Evolutionary conservation across 2,888 invertebrate species (phyloP), one percentile per base, ranked within the genome.

Genomic region (Tanytarsus gracilentus): DNA sequence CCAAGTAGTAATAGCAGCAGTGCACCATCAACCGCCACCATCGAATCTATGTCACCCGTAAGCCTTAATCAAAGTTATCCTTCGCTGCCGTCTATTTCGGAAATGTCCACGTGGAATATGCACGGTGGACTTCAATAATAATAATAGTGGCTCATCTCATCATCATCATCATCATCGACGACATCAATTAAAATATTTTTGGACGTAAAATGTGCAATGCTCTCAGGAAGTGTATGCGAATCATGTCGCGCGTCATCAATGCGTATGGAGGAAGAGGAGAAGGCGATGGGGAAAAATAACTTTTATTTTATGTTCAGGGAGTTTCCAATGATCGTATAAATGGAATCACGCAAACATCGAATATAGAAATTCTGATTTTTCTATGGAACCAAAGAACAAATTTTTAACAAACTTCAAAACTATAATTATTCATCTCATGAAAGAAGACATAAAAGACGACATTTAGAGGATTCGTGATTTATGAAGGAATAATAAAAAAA

Each of bases 51-150:
- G 58, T 58, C 58, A 23, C 58, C 58, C 9, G 58, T 58, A 21
- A 58, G 58, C 16, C 58, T 58, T 8, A 58, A 58, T 39, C 58
- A 58, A 48, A 40, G 40, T 14, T 58, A 58, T 23, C 29, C 58
- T 11, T 58, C 58, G 16, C 14, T 58, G 29, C 58, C 58, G 29
- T 58, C 58, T 5, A 58, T 58, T 18, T 58, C 58, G 21, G 58
- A 58, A 26, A 44, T 58, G 58, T 48, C 44, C 27, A 29, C 58
- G n/a, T 58, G 58, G 58, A 58, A 58, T 48, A 58, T 58, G 58
- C 58, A 58, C 29, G 30, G 48, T 30, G 58, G 58, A 48, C 58
- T 58, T 14, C 58, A 58, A 58, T 58, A 58, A 16, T 55, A 33
- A 26, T 8, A n/a, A n/a, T n/a, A n/a, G n/a, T n/a, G n/a, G n/a